Conservation (phyloP, 1,140 invertebrate genomes). For the Apis cerana region DNA sequence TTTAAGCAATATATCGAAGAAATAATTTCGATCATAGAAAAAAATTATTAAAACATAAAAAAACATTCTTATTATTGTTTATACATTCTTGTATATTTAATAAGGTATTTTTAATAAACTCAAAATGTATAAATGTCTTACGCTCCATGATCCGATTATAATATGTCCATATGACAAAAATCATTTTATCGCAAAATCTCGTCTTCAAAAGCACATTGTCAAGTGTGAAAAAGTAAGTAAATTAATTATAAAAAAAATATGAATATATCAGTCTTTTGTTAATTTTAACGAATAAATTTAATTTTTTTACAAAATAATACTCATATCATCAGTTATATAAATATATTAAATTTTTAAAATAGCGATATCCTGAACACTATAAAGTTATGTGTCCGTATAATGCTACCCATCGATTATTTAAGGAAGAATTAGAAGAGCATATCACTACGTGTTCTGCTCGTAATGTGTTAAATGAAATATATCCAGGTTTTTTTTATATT, state of each 20-base stretch:
- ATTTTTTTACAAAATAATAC: background rate
- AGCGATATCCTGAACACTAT: constrained; percentile 73
- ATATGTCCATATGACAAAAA: constrained; percentile 72
- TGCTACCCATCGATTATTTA: constrained; percentile 73
- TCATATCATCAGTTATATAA: background rate
- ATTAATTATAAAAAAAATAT: background rate
- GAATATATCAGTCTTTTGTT: background rate
- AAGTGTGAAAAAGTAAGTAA: constrained; percentile 75
- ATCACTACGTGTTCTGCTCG: constrained; percentile 63
- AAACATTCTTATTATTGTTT: background rate
- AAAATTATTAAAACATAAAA: background rate
- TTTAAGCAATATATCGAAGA: background rate
- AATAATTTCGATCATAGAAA: background rate
- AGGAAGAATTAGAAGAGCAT: constrained; percentile 68
- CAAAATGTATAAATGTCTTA: constrained; percentile 27
- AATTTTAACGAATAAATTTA: background rate
- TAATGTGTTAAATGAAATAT: constrained; percentile 12
- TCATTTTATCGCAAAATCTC: constrained; percentile 68
- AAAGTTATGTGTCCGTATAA: constrained; percentile 74
- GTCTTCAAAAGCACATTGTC: constrained; percentile 72
- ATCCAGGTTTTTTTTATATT: constrained; percentile 20
- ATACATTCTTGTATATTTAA: background rate
- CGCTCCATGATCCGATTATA: background rate
- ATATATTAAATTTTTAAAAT: constrained; percentile 38
- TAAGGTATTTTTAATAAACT: background rate